Conservation (phyloP, 2,888 invertebrate species). For the Ophioninae sp. region DNA sequence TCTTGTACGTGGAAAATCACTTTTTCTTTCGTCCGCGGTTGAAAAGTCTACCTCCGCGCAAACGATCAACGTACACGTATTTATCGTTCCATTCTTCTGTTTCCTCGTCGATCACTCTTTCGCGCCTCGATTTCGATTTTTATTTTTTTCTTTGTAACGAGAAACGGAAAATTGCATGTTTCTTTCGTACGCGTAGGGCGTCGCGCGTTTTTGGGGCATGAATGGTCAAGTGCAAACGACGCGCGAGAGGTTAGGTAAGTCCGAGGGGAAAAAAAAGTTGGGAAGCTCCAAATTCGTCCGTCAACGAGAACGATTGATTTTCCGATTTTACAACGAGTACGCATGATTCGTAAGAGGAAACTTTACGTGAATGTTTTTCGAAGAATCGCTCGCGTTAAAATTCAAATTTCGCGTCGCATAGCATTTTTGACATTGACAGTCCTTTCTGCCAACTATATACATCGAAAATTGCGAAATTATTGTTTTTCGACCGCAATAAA, state of each 20-base stretch:
- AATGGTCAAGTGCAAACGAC: constrained; percentile 78
- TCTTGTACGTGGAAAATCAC: constrained; percentile 21
- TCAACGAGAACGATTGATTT: not conserved
- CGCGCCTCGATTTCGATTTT: not conserved
- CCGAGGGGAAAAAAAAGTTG: constrained; percentile 28
- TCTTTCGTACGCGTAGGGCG: constrained; percentile 41
- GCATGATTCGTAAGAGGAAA: constrained; percentile 16
- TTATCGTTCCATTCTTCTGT: constrained; percentile 2
- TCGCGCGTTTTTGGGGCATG: constrained; percentile 68
- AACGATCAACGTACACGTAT: not conserved
- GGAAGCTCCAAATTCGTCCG: not conserved
- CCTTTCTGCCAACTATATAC: constrained; percentile 7
- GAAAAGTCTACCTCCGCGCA: not conserved
- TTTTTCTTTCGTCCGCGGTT: constrained; percentile 17
- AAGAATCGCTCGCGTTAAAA: not conserved
- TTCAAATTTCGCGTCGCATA: not conserved
- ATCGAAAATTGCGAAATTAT: not conserved
- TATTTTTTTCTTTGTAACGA: constrained; percentile 13
- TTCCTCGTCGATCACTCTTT: not conserved
- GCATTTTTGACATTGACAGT: not conserved
- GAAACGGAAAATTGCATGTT: constrained; percentile 36
- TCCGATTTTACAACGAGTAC: not conserved
- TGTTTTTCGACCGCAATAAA: not conserved
- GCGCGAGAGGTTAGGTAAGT: constrained; percentile 78
- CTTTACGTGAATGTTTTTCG: not conserved